Conservation (phyloP, 2,888 invertebrate genomes). For the Thelaira solivaga region DNA sequence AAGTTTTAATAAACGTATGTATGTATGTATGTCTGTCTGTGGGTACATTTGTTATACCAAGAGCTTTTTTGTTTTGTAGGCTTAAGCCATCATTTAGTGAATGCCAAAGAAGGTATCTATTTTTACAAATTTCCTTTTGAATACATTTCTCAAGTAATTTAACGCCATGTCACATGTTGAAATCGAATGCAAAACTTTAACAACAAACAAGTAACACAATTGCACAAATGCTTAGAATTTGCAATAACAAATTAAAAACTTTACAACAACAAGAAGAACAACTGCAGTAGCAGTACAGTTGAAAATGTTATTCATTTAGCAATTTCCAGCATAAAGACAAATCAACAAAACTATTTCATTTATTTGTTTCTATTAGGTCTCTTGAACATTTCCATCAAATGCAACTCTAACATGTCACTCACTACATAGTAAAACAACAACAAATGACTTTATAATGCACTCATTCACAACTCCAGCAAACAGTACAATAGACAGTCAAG, state of each 20-base stretch:
- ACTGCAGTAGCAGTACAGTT: too few species aligned
- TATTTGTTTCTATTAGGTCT: not conserved
- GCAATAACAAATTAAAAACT: conserved; percentile 7
- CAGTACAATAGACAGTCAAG: not conserved
- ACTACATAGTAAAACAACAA: conserved; percentile 13
- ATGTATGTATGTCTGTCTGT: not conserved
- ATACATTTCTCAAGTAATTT: conserved; percentile 43
- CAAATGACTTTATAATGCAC: not conserved
- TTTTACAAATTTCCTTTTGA: not conserved
- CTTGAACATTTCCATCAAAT: conserved; percentile 52
- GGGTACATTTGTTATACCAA: not conserved
- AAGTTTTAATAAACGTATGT: too few species aligned
- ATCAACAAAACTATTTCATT: not conserved
- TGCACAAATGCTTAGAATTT: not conserved
- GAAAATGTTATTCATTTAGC: conserved; percentile 33
- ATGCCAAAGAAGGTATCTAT: not conserved
- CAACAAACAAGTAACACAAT: not conserved
- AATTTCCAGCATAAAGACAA: conserved; percentile 9
- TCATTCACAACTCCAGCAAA: not conserved
- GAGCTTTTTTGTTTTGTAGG: too few species aligned
- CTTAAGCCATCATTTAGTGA: not conserved
- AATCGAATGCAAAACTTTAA: conserved; percentile 50
- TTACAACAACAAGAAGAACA: too few species aligned
- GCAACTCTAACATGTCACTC: conserved; percentile 52
- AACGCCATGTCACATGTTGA: conserved; percentile 54